phyloP scores from a whole-genome alignment of 1,140 invertebrate genomes.

The Conus ventricosus region DNA sequence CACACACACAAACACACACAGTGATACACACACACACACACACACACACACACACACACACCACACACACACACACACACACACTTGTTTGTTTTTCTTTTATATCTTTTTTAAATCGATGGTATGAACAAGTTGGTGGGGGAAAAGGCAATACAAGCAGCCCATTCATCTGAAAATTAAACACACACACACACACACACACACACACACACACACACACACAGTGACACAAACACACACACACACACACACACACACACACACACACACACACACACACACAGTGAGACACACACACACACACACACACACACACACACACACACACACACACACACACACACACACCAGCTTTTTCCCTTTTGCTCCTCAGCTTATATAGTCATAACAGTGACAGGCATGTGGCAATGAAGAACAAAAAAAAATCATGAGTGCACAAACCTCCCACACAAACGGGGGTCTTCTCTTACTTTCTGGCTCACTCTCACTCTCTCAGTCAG shows the following conservation, averaged over 20 bases:
- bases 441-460: too few species aligned
- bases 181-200: too few species aligned
- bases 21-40: not conserved
- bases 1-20: not conserved
- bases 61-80: not conserved
- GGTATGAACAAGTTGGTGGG: too few species aligned
- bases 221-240: not conserved
- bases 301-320: not conserved
- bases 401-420: too few species aligned
- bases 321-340: not conserved
- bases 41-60: not conserved
- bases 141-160: too few species aligned
- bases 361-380: not conserved
- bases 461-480: not conserved
- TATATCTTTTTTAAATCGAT: too few species aligned
- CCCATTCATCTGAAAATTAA: too few species aligned
- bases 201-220: not conserved
- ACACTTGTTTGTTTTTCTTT: too few species aligned
- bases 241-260: not conserved
- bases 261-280: constrained; percentile 1
- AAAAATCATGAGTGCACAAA: too few species aligned
- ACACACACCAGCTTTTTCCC: not conserved
- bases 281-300: constrained; percentile 18
- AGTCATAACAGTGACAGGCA: too few species aligned
- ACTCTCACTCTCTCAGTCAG: not conserved